Conservation (phyloP, 2,113 vertebrate species). For the Anoura caudifer region DNA sequence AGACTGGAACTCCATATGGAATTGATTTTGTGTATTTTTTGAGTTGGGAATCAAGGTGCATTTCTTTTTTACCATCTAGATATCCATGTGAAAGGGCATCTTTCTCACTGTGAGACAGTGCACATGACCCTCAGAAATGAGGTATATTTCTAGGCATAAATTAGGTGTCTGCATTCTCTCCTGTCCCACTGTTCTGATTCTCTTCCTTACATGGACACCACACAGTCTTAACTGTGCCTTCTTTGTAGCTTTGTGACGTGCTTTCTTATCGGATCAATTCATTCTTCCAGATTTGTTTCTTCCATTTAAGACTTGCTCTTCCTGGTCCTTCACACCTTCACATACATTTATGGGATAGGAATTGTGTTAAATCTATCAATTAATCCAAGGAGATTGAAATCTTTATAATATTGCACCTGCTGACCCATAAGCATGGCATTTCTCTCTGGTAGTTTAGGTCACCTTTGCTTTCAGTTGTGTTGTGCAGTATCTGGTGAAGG, state of each 20-base stretch:
- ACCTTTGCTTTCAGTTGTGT: background rate
- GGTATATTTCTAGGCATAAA: too few species aligned
- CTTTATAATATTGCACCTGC: background rate
- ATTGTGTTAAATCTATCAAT: background rate
- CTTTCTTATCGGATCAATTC: background rate
- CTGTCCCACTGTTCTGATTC: accelerated
- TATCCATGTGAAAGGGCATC: background rate
- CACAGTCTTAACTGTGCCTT: background rate
- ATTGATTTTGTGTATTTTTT: background rate
- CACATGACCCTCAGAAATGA: background rate
- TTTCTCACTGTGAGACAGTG: background rate
- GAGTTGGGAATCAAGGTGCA: background rate
- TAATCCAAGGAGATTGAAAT: background rate
- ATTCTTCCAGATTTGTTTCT: background rate
- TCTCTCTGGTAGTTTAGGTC: background rate
- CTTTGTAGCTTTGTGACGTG: accelerated
- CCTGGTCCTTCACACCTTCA: background rate
- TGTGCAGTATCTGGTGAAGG: background rate
- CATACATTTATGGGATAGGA: background rate
- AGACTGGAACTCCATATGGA: background rate
- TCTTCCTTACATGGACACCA: background rate
- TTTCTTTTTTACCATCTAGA: background rate
- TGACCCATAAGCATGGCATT: background rate
- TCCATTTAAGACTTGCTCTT: background rate
- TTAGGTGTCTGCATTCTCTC: background rate